These are phyloP conservation scores for Rugalucina vietnamica DNA, from an alignment of 2,888 invertebrate genomes.

Conservation along the genomic window DNA sequence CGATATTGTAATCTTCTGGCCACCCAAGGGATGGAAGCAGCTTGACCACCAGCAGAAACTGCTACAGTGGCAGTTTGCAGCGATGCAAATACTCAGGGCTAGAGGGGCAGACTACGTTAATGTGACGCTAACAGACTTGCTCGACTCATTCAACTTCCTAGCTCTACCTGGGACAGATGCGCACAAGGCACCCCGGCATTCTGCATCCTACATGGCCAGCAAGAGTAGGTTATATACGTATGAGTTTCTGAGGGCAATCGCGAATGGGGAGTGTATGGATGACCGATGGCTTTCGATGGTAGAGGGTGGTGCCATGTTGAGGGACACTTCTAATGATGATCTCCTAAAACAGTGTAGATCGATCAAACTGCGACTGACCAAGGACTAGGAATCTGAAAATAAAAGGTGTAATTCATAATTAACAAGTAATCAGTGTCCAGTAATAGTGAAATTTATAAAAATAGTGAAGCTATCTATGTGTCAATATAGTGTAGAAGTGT, in stretches of 20 bases:
- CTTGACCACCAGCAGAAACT: not conserved
- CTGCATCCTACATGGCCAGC: not conserved
- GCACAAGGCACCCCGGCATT: not conserved
- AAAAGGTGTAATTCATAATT: no score
- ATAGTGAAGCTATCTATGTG: no score
- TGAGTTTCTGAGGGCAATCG: not conserved
- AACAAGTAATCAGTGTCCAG: no score
- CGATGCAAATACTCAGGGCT: no score
- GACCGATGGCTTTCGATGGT: not conserved
- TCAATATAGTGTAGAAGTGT: no score
- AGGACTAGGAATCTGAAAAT: no score
- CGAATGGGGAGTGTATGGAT: not conserved
- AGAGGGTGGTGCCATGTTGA: not conserved
- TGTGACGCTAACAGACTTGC: not conserved
- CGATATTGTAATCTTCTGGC: no score
- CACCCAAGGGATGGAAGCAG: not conserved
- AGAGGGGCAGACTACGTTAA: not conserved
- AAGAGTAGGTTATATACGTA: not conserved
- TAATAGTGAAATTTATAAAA: no score
- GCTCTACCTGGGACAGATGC: not conserved
- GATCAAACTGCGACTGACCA: not conserved
- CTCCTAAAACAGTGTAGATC: not conserved
- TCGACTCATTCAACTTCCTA: not conserved
- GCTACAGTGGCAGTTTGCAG: not conserved
- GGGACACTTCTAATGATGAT: not conserved